phyloP scores from a whole-genome alignment of 2,113 vertebrate species.

The Python bivittatus region DNA sequence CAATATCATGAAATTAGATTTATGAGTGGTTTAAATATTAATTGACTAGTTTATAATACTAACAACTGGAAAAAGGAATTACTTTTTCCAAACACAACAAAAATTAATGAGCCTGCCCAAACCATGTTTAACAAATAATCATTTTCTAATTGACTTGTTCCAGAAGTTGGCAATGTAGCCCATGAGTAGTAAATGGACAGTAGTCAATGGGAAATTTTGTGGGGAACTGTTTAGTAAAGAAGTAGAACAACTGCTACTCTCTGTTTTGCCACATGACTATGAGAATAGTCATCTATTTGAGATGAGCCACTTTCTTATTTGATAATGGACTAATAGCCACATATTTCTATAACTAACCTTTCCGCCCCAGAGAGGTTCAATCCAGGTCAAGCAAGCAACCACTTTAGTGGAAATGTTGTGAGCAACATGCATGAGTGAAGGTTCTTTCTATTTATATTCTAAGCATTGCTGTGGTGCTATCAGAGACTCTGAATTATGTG shows the following conservation, averaged over 20 bases:
- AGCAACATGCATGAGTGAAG: too few relatives aligned
- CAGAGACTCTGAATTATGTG: too few relatives aligned
- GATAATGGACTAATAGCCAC: not conserved
- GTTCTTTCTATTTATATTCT: too few relatives aligned
- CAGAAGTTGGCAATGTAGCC: slow-evolving; percentile 29
- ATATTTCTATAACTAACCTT: not conserved
- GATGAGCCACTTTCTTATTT: not conserved
- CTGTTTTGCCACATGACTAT: not conserved
- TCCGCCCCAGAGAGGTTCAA: not conserved
- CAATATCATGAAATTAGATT: slow-evolving; percentile 54
- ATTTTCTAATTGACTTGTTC: slow-evolving; percentile 68
- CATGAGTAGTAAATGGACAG: not conserved
- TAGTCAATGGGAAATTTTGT: not conserved
- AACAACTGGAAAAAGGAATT: slow-evolving; percentile 54
- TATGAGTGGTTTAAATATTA: slow-evolving; percentile 62
- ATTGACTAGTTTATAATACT: slow-evolving; percentile 54
- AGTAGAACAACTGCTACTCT: not conserved
- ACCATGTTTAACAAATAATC: slow-evolving; percentile 61
- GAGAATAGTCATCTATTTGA: not conserved
- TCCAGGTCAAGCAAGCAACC: not conserved
- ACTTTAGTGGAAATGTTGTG: not conserved
- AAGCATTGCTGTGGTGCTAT: too few relatives aligned
- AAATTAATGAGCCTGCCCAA: slow-evolving; percentile 65
- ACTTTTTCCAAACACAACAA: slow-evolving; percentile 55
- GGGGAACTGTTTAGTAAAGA: not conserved